Base-by-base conservation (phyloP, 1,140 invertebrate species). In the Copidosoma floridanum region DNA sequence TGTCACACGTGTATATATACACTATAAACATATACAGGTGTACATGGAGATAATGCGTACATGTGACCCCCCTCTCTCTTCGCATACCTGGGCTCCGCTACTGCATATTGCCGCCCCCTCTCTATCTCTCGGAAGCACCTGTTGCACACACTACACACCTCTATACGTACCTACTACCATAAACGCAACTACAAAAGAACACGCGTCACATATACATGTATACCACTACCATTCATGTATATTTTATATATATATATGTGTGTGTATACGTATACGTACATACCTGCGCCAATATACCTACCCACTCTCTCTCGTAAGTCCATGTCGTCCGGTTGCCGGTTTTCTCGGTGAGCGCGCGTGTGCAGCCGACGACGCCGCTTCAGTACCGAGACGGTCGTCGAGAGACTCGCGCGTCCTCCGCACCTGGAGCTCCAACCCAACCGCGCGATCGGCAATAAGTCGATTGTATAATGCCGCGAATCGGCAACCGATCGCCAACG, bases 111-210 rank as follows among this genome's bases (percentile, higher is more conserved):
- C 6, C 57, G 20, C 11, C 16, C 46, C 37, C 35, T 18, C 37
- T n/a, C 56, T 20, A 61, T 47, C 63, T 62, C 62, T 60, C 65
- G 68, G 72, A 77, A 76, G 74, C 76, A 77, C 76, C 76, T 76
- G 76, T 77, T 75, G 74, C 75, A 63, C 65, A 65, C 47, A 68
- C 68, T 71, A n/a, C n/a, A n/a, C n/a, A n/a, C n/a, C n/a, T n/a
- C n/a, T n/a, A n/a, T n/a, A n/a, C n/a, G n/a, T n/a, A n/a, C n/a
- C n/a, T n/a, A n/a, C n/a, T n/a, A n/a, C n/a, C n/a, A n/a, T n/a
- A n/a, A n/a, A n/a, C n/a, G n/a, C n/a, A n/a, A n/a, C n/a, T n/a
- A n/a, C n/a, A n/a, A n/a, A n/a, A n/a, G n/a, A n/a, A n/a, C n/a
- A n/a, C n/a, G n/a, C n/a, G n/a, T n/a, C n/a, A n/a, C n/a, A n/a